A percentile compares a stretch with the other conserved stretches of the same genome.
These are phyloP conservation scores for Gasterosteus aculeatus DNA, from an alignment of 2,113 vertebrate genomes.

Conservation along the genomic window DNA sequence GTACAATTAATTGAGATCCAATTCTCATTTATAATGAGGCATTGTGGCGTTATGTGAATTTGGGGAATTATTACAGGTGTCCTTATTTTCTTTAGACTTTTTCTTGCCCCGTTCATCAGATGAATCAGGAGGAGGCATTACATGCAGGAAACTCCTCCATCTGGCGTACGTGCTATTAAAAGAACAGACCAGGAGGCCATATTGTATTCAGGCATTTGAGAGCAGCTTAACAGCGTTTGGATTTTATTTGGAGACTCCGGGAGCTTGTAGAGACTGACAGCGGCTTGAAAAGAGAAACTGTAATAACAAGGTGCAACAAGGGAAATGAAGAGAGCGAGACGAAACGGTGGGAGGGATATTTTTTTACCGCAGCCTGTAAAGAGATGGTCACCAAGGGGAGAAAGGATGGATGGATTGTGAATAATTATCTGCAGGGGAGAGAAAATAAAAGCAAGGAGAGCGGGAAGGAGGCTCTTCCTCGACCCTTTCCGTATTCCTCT, in stretches of 20 bases:
- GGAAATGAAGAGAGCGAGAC: conserved; percentile 6
- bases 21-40: no score
- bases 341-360: conserved; percentile 3
- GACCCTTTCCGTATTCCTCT: conserved; percentile 22
- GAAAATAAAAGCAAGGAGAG: conserved; percentile 20
- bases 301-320: conserved; percentile 15
- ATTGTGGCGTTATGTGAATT: background rate
- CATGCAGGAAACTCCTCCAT: conserved; percentile 16
- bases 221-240: conserved; percentile 28
- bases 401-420: conserved; percentile 16
- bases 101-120: background rate
- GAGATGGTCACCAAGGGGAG: background rate
- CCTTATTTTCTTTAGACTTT: background rate
- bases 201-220: conserved; percentile 27
- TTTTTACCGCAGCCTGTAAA: conserved; percentile 21
- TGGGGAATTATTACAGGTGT: background rate
- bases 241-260: conserved; percentile 16
- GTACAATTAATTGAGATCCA: no score
- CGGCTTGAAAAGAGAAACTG: background rate
- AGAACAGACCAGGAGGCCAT: conserved; percentile 21
- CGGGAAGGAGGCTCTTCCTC: background rate
- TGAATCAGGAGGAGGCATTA: background rate
- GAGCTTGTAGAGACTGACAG: conserved; percentile 15
- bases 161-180: conserved; percentile 28
- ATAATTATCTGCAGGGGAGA: conserved; percentile 35